Evolutionary conservation across 2,113 vertebrate species (phyloP).

Genomic region (Plotosus lineatus): DNA sequence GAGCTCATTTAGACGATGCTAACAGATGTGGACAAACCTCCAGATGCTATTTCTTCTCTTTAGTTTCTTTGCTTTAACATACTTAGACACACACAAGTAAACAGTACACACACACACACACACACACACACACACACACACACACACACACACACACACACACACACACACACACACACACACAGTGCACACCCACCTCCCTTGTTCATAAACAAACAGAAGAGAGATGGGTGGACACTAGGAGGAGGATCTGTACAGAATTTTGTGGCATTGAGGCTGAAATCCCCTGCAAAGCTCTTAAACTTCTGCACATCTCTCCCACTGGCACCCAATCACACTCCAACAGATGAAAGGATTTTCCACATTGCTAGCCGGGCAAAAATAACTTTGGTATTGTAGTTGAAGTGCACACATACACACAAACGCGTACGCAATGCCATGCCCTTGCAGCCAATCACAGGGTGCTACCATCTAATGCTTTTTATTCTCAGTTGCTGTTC

Average conservation of each 20-base stretch:
- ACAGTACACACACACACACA: slow-evolving; percentile 1
- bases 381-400: slow-evolving; percentile 17
- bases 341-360: slow-evolving; percentile 39
- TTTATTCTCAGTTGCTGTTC: not conserved
- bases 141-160: slow-evolving; percentile 6
- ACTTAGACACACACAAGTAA: slow-evolving; percentile 7
- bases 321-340: not conserved
- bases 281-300: slow-evolving; percentile 37
- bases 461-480: not conserved
- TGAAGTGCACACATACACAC: not conserved
- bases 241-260: slow-evolving; percentile 25
- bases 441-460: not conserved
- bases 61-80: slow-evolving; percentile 48
- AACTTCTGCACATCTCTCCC: slow-evolving; percentile 18
- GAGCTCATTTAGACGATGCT: slow-evolving; percentile 63
- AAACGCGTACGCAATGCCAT: not conserved
- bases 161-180: not conserved
- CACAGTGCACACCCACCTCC: not conserved
- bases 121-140: slow-evolving; percentile 7
- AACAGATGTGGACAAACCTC: slow-evolving; percentile 64
- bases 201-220: not conserved
- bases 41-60: slow-evolving; percentile 44
- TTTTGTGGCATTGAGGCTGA: slow-evolving; percentile 16
- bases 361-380: not conserved
- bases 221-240: not conserved